These are phyloP conservation scores for Mya arenaria DNA, from an alignment of 1,140 invertebrate species.

Conservation along the genomic window DNA sequence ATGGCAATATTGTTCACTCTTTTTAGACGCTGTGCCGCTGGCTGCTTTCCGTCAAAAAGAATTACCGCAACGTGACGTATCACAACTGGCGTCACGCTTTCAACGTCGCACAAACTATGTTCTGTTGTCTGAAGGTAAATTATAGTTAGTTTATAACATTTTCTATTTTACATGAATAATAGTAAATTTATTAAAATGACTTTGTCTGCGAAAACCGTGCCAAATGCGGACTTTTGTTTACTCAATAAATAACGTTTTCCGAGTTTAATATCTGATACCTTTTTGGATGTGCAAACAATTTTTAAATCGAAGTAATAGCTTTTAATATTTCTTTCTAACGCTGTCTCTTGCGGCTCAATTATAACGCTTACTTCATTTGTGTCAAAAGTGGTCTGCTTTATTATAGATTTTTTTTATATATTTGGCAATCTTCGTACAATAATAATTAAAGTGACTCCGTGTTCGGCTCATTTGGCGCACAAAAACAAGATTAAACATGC, in stretches of 20 bases:
- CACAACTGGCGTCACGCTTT: slow-evolving; percentile 99
- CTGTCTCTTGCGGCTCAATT: background rate
- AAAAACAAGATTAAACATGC: too few relatives aligned
- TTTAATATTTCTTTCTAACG: background rate
- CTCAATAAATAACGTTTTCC: background rate
- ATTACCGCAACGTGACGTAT: slow-evolving; percentile 97
- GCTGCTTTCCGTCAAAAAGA: slow-evolving; percentile 97
- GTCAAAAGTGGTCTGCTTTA: too few relatives aligned
- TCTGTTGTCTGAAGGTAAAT: slow-evolving; percentile 92
- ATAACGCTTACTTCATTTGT: background rate
- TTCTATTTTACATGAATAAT: background rate
- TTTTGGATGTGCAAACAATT: too few relatives aligned
- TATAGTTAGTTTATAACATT: background rate
- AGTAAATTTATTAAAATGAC: background rate
- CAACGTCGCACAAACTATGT: slow-evolving; percentile 99
- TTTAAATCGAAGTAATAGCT: background rate
- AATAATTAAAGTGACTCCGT: too few relatives aligned
- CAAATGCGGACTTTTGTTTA: background rate
- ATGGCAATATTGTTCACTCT: too few relatives aligned
- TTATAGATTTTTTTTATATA: too few relatives aligned
- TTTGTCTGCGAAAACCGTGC: background rate
- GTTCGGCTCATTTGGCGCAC: too few relatives aligned
- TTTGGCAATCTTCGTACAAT: too few relatives aligned
- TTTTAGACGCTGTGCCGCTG: slow-evolving; percentile 92
- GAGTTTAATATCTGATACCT: background rate